These are phyloP conservation scores for Parapristionchus giblindavisi DNA, from an alignment of 2,888 invertebrate species.

Conservation along the genomic window DNA sequence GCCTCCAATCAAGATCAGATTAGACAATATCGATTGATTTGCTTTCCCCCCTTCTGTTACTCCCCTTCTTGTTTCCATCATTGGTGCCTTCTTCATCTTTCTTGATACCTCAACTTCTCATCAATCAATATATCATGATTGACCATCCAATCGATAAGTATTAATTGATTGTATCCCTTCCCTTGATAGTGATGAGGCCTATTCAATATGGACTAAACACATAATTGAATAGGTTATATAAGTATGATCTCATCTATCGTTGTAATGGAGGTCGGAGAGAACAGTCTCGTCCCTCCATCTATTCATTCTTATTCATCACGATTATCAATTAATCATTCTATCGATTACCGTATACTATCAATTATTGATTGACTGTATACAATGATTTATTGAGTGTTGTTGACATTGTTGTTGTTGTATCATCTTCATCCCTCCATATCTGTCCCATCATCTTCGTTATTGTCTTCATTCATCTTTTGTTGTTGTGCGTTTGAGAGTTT, in stretches of 20 bases:
- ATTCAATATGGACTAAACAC: constrained; percentile 25
- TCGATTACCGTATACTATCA: too few species aligned
- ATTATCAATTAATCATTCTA: not conserved
- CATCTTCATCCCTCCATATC: too few species aligned
- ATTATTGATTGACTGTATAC: not conserved
- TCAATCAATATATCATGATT: too few species aligned
- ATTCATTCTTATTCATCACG: not conserved
- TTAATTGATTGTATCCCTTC: constrained; percentile 28
- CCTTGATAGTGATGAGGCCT: not conserved
- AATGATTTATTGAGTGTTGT: not conserved
- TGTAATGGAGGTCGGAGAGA: constrained; percentile 37
- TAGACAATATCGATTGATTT: too few species aligned
- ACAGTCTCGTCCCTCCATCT: constrained; percentile 38
- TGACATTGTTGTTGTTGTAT: too few species aligned
- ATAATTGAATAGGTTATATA: constrained; percentile 1
- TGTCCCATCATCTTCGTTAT: too few species aligned
- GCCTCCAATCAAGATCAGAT: constrained; percentile 8
- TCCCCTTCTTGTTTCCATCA: too few species aligned
- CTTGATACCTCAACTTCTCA: too few species aligned
- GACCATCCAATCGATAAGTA: too few species aligned
- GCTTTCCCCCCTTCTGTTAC: too few species aligned
- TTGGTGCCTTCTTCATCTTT: constrained; percentile 17
- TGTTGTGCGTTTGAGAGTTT: too few species aligned
- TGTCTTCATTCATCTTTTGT: too few species aligned
- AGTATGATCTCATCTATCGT: constrained; percentile 12